Conservation (phyloP, 2,113 vertebrate species). For the Spea multiplicata region DNA sequence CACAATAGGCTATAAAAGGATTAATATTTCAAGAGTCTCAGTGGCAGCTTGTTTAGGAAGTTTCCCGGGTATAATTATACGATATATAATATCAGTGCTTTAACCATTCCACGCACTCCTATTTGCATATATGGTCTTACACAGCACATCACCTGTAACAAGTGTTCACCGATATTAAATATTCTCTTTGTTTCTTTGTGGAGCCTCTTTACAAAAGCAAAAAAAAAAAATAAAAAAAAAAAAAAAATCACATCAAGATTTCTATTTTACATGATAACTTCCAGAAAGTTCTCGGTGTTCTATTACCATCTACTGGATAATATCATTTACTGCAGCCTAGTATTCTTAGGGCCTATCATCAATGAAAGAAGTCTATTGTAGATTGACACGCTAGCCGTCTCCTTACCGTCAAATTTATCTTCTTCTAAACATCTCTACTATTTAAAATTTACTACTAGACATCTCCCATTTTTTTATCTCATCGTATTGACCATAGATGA, state of each 20-base stretch:
- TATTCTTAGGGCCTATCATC: background rate
- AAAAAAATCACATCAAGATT: background rate
- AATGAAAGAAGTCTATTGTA: background rate
- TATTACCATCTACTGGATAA: slow-evolving; percentile 17
- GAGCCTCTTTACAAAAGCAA: background rate
- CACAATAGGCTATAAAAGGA: too few relatives aligned
- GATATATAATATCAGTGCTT: too few relatives aligned
- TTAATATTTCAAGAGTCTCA: too few relatives aligned
- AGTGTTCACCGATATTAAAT: background rate
- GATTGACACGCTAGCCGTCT: background rate
- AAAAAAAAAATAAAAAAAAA: background rate
- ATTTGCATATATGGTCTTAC: background rate
- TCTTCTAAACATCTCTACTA: background rate
- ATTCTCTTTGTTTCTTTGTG: background rate
- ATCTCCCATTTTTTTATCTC: background rate
- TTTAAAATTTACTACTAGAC: background rate
- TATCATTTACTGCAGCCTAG: background rate
- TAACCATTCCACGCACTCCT: background rate
- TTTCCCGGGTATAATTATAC: too few relatives aligned
- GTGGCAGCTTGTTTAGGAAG: too few relatives aligned
- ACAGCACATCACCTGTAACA: background rate
- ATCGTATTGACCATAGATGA: background rate
- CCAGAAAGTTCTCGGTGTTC: background rate
- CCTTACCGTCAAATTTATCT: background rate
- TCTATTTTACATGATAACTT: background rate